Conservation (phyloP, 2,797 vertebrate genomes). For the Strix occidentalis region DNA sequence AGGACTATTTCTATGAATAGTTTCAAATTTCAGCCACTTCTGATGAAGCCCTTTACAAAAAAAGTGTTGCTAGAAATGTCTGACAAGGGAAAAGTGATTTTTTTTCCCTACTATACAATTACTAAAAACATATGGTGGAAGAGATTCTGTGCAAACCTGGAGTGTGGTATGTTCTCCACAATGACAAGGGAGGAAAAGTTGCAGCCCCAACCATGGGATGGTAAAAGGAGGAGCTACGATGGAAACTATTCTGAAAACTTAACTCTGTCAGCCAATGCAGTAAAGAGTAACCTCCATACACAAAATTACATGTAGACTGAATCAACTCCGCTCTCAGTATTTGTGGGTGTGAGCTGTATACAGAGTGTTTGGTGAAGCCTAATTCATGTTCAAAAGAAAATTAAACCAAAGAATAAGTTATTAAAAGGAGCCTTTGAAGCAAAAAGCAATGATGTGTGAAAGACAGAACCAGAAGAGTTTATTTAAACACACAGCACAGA, state of each 20-base stretch:
- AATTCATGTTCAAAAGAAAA: slow-evolving; percentile 77
- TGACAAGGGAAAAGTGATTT: slow-evolving; percentile 59
- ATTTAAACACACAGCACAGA: slow-evolving; percentile 74
- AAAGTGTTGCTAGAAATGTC: slow-evolving; percentile 51
- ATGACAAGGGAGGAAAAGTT: background rate
- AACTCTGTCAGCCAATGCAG: slow-evolving; percentile 4
- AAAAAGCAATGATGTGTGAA: slow-evolving; percentile 77
- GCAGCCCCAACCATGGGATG: background rate
- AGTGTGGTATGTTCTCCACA: slow-evolving; percentile 19
- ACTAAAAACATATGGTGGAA: slow-evolving; percentile 55
- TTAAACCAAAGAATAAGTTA: slow-evolving; percentile 74
- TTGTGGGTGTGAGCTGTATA: slow-evolving; percentile 46
- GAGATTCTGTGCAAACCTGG: slow-evolving; percentile 5
- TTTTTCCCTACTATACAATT: background rate
- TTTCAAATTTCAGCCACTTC: slow-evolving; percentile 50
- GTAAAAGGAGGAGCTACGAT: background rate
- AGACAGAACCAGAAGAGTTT: slow-evolving; percentile 74
- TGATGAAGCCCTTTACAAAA: slow-evolving; percentile 39
- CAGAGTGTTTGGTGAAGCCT: slow-evolving; percentile 69
- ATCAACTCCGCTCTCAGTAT: background rate
- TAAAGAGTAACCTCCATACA: background rate
- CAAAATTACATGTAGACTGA: slow-evolving; percentile 25
- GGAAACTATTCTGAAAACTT: slow-evolving; percentile 47
- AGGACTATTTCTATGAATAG: background rate
- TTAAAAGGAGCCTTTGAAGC: slow-evolving; percentile 78